Base-by-base conservation (phyloP, 2,888 invertebrate species). In the Caenorhabditis uteleia region DNA sequence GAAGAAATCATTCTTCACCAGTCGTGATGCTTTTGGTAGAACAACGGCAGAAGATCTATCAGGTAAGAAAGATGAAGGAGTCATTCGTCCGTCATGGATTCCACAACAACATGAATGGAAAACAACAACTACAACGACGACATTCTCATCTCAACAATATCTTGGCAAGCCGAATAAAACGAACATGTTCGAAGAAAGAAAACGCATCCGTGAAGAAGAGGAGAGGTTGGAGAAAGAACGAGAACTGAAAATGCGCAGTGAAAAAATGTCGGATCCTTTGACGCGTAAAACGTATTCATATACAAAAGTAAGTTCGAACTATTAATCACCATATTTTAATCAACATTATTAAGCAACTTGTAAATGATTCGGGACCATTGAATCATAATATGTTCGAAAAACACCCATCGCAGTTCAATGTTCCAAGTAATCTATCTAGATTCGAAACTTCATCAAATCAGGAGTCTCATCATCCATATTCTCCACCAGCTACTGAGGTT, bases 401-500 rank as follows among this genome's bases (percentile, higher is more conserved):
- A 27, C 42, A 43, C 18, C 42, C 42, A 8, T 43, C 42, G 4
- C 14, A 43, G 16, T 43, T 43, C 2, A 43, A 43, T 16, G 16
- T 43, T 10, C 16, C 42, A 26, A 43, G n/a, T 7, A 8, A 27
- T 43, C 16, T 43, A 14, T 25, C 42, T 5, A 43, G 27, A 43
- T 16, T 18, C 27, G 12, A n/a, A 14, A n/a, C 27, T 18, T 20
- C 45, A 21, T 6, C 39, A 21, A 7, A 14, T 16, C 42, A 14
- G 16, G 27, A 26, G n/a, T n/a, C n/a, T 20, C 34, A 36, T 27
- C 10, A n/a, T 16, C 42, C 54, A 3, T 61, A 61, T 39, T 61
- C 61, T 1, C 61, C 61, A 21, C 61, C 61, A 3, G 49, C 34
- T 12, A 61, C 61, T 8, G 61, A 61, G 46, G 59, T 45, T 12